phyloP scores from a whole-genome alignment of 2,113 vertebrate genomes.

The Halcyon malimbica region DNA sequence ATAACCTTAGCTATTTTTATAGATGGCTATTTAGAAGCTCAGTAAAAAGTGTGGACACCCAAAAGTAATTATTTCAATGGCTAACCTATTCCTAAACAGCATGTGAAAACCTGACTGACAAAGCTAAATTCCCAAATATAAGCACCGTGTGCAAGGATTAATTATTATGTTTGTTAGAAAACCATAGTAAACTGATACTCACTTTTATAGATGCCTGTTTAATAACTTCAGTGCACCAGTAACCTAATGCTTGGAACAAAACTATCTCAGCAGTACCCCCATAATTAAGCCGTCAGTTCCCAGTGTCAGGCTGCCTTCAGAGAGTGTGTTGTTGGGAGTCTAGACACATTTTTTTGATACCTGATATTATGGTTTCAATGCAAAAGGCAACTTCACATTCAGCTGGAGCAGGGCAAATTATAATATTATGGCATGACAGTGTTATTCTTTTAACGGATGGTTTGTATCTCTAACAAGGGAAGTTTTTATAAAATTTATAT shows the following conservation, averaged over 20 bases:
- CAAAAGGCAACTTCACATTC: not conserved
- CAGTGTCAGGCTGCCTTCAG: not conserved
- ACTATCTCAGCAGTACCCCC: not conserved
- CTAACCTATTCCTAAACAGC: not conserved
- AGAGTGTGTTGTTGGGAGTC: not conserved
- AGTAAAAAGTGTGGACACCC: not conserved
- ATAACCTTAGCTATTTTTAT: not conserved
- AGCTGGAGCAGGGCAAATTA: not conserved
- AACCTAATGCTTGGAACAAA: slow-evolving; percentile 3
- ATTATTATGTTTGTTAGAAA: not conserved
- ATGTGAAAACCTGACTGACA: not conserved
- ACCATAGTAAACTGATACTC: not conserved
- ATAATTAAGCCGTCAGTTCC: slow-evolving; percentile 13
- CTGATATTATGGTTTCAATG: slow-evolving; percentile 7
- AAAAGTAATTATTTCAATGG: not conserved
- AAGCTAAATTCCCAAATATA: not conserved
- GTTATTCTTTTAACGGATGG: slow-evolving; percentile 10
- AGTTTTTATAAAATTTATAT: slow-evolving; percentile 37
- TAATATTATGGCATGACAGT: not conserved
- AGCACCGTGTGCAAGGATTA: not conserved
- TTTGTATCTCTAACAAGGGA: slow-evolving; percentile 27
- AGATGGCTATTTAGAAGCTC: not conserved
- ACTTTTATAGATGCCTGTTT: not conserved
- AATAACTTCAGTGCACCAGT: not conserved
- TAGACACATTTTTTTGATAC: not conserved